Evolutionary conservation across 2,888 invertebrate genomes (phyloP), one percentile per base, ranked within the genome.

Genomic region (Apodemia mormo): DNA sequence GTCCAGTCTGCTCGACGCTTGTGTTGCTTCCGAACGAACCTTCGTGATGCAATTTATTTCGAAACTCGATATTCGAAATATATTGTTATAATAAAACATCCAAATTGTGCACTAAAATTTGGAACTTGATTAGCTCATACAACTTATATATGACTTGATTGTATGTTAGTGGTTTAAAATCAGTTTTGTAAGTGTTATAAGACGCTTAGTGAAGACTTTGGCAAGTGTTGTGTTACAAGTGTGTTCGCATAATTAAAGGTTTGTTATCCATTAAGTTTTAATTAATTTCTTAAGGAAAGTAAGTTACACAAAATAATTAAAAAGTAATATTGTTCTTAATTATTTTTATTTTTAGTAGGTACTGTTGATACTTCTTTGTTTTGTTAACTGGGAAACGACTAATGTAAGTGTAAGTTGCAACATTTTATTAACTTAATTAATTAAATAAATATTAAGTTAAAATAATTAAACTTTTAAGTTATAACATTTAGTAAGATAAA

Each of bases 1-100:
- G 81, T 82, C 85, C 90, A 90, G 91, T 91, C 86, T 83, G 87
- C 85, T 83, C 83, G 82, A 78, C 85, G 89, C 83, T 83, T 80
- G 82, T 79, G 83, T 75, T 77, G 81, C 77, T 79, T 79, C 75
- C 84, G 83, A 86, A 86, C 90, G 86, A 82, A 79, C 81, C 80
- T 49, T 80, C 82, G 79, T 81, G 72, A 77, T 49, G 49, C 49
- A 76, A 79, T 65, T 49, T 10, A 49, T 68, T 81, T 77, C 77
- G 70, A 80, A 82, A 78, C 81, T 78, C 78, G 77, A 84, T 87
- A 84, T 82, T 84, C 85, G 81, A 79, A 82, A 78, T 80, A 78
- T 76, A 82, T 80, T 75, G 71, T 68, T 67, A 75, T 76, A 73
- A 75, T 74, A 70, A 74, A 78, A 77, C 76, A 78, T 75, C 76